A percentile compares a stretch with the other conserved stretches of the same genome.
These are phyloP conservation scores for Holothuria glaberrima DNA, from an alignment of 35 echinoderm and acorn worm genomes.

Conservation along the genomic window DNA sequence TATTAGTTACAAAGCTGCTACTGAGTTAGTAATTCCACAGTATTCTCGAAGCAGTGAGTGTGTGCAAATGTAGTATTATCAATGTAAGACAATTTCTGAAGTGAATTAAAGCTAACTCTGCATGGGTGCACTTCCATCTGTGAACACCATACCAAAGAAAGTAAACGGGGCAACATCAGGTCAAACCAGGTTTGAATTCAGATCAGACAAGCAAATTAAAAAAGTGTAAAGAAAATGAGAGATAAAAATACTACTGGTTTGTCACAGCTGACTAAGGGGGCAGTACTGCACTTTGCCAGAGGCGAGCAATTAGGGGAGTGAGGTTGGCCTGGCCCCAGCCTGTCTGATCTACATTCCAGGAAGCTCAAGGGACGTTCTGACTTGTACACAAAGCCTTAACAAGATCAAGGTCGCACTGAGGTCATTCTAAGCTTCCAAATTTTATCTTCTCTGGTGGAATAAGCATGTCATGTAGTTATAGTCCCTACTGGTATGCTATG, in stretches of 20 bases:
- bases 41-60: too few species aligned
- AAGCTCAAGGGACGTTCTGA: conserved; percentile 48
- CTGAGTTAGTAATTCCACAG: too few species aligned
- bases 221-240: neutral
- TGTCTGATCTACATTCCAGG: conserved; percentile 50
- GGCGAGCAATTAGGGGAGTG: conserved; percentile 57
- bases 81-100: too few species aligned
- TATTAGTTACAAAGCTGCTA: too few species aligned
- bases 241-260: conserved; percentile 14
- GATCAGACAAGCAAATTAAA: conserved; percentile 20
- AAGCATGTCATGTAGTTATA: neutral
- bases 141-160: too few species aligned
- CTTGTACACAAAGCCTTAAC: conserved; percentile 62
- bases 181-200: conserved; percentile 5
- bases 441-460: neutral
- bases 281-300: conserved; percentile 37
- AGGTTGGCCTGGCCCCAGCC: conserved; percentile 46
- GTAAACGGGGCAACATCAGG: neutral
- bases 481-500: conserved; percentile 25
- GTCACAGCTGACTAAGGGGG: conserved; percentile 30
- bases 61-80: too few species aligned
- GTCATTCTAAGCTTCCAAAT: conserved; percentile 19
- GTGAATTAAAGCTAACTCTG: too few species aligned
- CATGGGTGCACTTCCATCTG: too few species aligned
- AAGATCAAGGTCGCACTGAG: conserved; percentile 53